phyloP scores from a whole-genome alignment of 23 tunicate genomes.

The Corella eumyota region DNA sequence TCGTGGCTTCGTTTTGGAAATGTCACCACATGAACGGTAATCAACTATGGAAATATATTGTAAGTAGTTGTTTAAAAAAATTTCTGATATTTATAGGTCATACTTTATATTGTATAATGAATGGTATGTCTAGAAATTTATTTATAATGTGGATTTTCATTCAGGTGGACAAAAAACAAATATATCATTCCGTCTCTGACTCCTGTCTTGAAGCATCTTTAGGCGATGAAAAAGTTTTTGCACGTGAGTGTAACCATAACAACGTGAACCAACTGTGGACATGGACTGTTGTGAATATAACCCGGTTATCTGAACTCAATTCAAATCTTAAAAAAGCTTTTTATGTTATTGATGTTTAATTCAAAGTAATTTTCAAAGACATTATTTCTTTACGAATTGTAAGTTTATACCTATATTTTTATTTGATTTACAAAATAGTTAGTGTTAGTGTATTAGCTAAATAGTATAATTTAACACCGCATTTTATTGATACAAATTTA shows the following conservation, averaged over 20 bases:
- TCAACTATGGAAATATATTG: constrained; percentile 91
- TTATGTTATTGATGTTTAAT: constrained; percentile 21
- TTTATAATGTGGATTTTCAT: constrained; percentile 10
- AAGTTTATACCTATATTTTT: too few species aligned
- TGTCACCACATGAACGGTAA: constrained; percentile 97
- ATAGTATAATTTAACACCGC: too few species aligned
- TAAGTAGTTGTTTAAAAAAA: too few species aligned
- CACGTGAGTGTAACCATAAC: constrained; percentile 68
- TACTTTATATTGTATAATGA: too few species aligned
- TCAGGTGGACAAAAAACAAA: constrained; percentile 60
- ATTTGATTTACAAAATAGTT: too few species aligned
- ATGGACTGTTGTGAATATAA: constrained; percentile 53
- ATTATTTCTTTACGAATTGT: too few species aligned
- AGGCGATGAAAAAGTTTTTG: constrained; percentile 48
- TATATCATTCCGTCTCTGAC: constrained; percentile 67
- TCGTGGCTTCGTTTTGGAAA: constrained; percentile 79
- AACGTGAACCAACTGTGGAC: constrained; percentile 63
- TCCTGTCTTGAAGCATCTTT: constrained; percentile 80
- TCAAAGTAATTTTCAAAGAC: too few species aligned
- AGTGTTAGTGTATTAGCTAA: too few species aligned
- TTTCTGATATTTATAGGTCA: too few species aligned
- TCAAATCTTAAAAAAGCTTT: constrained; percentile 41
- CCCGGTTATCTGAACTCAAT: constrained; percentile 50
- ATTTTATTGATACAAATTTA: too few species aligned
- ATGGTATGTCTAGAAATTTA: too few species aligned